A percentile compares a stretch with the other conserved stretches of the same genome.
Evolutionary conservation across 2,888 invertebrate species (phyloP).

Genomic region (Drosophila prolongata): DNA sequence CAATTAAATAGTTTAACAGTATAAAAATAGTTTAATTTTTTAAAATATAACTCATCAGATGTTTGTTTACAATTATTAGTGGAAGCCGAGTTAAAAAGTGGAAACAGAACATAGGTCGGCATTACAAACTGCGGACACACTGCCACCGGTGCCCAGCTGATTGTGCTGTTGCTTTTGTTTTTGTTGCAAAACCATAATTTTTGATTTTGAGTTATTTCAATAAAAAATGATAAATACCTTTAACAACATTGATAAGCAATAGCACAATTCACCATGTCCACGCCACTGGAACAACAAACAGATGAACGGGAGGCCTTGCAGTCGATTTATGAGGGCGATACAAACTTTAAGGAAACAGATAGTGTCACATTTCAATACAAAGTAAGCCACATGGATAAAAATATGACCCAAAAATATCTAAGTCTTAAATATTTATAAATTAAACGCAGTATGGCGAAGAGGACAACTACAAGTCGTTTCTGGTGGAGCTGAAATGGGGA

Average conservation of each 20-base stretch:
- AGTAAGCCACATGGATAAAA: constrained; percentile 85
- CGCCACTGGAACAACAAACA: constrained; percentile 88
- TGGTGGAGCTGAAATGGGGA: constrained; percentile 95
- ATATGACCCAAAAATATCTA: neutral
- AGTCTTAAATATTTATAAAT: neutral
- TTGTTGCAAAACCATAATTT: constrained; percentile 21
- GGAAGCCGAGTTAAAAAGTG: neutral
- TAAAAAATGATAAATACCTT: constrained; percentile 15
- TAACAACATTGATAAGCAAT: neutral
- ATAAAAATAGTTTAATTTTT: neutral
- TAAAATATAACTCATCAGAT: too few species aligned
- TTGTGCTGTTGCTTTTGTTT: constrained; percentile 29
- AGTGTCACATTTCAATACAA: constrained; percentile 95
- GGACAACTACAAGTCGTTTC: constrained; percentile 91
- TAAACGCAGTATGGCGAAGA: constrained; percentile 90
- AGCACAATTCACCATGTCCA: constrained; percentile 84
- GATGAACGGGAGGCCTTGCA: constrained; percentile 96
- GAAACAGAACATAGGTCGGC: neutral
- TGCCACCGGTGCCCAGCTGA: constrained; percentile 23
- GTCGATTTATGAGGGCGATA: constrained; percentile 97
- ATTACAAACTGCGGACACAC: neutral
- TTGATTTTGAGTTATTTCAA: constrained; percentile 24
- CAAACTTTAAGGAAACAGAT: constrained; percentile 92
- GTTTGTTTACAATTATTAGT: too few species aligned
- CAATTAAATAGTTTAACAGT: neutral